Evolutionary conservation across 2,797 vertebrate genomes (phyloP).

Genomic region (Chloroceryle inda): DNA sequence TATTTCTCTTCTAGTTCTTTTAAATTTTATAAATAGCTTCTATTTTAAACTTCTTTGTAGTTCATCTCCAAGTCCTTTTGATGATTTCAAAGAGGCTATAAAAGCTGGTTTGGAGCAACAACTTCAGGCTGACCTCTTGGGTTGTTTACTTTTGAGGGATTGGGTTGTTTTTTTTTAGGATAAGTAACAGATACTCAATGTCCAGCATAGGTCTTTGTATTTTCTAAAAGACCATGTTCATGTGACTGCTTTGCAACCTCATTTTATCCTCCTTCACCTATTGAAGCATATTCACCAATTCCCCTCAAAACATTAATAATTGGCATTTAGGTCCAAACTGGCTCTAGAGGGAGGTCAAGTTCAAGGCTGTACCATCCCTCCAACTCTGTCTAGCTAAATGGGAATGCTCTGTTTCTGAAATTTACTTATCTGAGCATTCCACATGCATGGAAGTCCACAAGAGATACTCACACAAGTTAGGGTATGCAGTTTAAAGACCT

Average conservation of each 20-base stretch:
- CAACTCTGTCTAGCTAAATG: background rate
- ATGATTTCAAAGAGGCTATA: conserved; percentile 9
- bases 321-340: background rate
- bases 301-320: background rate
- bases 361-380: background rate
- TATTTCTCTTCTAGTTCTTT: background rate
- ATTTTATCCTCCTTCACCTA: background rate
- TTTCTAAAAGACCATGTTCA: background rate
- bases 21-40: background rate
- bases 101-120: background rate
- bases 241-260: background rate
- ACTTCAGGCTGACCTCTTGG: background rate
- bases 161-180: background rate
- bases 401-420: background rate
- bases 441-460: background rate
- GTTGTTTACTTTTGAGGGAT: background rate
- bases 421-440: background rate
- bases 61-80: background rate
- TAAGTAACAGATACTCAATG: background rate
- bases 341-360: background rate
- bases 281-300: background rate
- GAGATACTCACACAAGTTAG: background rate
- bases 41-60: conserved; percentile 1
- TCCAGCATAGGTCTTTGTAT: background rate
- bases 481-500: background rate